Base-by-base conservation (phyloP, 2,888 invertebrate species). In the Eupsilia transversa region DNA sequence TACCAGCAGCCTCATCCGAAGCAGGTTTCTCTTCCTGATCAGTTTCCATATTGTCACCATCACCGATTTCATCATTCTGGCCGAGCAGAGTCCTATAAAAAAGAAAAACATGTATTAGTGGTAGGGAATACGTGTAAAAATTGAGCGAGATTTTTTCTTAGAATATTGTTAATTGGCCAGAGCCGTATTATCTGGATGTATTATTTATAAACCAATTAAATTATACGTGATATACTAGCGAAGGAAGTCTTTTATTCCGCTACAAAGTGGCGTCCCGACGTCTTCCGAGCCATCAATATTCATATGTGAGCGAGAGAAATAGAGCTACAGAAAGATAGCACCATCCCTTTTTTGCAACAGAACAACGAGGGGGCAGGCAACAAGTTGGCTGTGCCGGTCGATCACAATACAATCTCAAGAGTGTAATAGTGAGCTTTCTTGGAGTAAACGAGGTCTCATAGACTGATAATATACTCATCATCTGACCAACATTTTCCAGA, bases 1-100 rank as follows among this genome's bases (percentile, higher is more conserved):
- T 84, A 94, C 94, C 92, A 30, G 94, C 96, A 35, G 95, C 93
- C 59, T 94, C 96, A 83, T 93, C 92, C 0, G 91, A 91, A 5
- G 94, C 88, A 0, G 96, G 96, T 68, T 95, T 94, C 77, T 95
- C 93, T 10, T 93, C 91, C 9, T 94, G 94, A 52, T 96, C 96
- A 0, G 94, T 94, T 41, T 96, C 95, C 94, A 96, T 96, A 63
- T 85, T 93, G 43, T 94, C 93, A 0, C 93, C 94, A 12, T 94
- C 94, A 3, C 95, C 96, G 0, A 86, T 74, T 5, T 94, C 94
- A 3, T 94, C 94, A 0, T 82, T 85, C 54, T 93, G 91, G 0
- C 94, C 94, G 2, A 95, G 80, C 1, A 95, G 80, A 0, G 89
- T 72, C 64, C 96, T 95, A 85, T 0, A 38, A 64, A 57, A 77